These are phyloP conservation scores for Diachasmimorpha longicaudata DNA, from an alignment of 1,140 invertebrate genomes.

Conservation along the genomic window DNA sequence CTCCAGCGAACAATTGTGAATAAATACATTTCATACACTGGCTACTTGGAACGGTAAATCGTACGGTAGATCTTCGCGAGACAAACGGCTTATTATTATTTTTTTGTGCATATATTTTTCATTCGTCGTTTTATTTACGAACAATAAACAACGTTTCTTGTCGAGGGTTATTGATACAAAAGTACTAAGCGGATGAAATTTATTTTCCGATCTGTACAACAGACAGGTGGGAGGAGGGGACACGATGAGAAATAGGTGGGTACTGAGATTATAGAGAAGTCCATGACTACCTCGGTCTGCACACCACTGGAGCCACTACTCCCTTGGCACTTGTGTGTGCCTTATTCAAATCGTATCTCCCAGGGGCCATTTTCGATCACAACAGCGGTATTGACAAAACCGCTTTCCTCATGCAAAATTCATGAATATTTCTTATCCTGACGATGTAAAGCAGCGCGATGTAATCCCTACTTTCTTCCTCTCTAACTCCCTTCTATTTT, in stretches of 20 bases:
- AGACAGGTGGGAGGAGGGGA: neutral
- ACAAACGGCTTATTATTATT: neutral
- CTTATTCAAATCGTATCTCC: conserved; percentile 54
- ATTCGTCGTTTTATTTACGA: neutral
- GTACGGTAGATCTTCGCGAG: conserved; percentile 7
- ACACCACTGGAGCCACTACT: conserved; percentile 44
- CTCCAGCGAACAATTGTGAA: conserved; percentile 14
- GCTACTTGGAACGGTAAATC: conserved; percentile 17
- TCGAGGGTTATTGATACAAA: neutral
- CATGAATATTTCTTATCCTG: conserved; percentile 40
- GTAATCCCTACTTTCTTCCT: conserved; percentile 27
- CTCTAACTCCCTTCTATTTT: neutral
- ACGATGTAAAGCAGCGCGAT: conserved; percentile 28
- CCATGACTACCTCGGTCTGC: conserved; percentile 15
- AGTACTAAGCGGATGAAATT: conserved; percentile 33
- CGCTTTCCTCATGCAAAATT: conserved; percentile 48
- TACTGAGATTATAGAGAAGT: neutral
- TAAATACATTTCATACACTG: conserved; percentile 2
- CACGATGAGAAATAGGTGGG: neutral
- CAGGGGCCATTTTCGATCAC: conserved; percentile 53
- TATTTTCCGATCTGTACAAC: conserved; percentile 37
- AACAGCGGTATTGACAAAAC: conserved; percentile 54
- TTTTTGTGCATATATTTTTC: neutral
- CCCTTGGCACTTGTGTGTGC: conserved; percentile 36
- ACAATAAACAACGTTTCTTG: neutral